Evolutionary conservation across 2,797 vertebrate genomes (phyloP).

Genomic region (Valencia hispanica): DNA sequence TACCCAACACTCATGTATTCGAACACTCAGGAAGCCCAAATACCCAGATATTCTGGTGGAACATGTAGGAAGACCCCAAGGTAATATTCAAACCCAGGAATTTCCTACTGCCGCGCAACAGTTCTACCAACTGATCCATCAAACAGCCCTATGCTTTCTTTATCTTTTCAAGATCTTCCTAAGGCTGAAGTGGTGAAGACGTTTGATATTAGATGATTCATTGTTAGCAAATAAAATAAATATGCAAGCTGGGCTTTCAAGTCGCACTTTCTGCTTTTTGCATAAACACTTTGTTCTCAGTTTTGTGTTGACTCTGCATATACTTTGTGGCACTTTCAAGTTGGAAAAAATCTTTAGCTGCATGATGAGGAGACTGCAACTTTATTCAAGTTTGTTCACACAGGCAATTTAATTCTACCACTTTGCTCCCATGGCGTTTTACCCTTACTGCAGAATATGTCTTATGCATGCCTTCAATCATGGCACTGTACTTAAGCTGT

Average conservation of each 20-base stretch:
- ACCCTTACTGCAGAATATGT: slow-evolving; percentile 14
- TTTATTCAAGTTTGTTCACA: slow-evolving; percentile 1
- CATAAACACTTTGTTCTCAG: background rate
- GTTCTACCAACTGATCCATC: too few relatives aligned
- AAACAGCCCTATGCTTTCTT: too few relatives aligned
- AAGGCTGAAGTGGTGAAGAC: too few relatives aligned
- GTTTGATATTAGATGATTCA: too few relatives aligned
- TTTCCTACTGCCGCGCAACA: background rate
- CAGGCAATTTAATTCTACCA: slow-evolving; percentile 4
- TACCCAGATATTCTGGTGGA: too few relatives aligned
- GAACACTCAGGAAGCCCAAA: background rate
- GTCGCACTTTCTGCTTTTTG: background rate
- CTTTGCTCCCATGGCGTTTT: slow-evolving; percentile 10
- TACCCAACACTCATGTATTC: background rate
- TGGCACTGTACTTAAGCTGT: slow-evolving; percentile 29
- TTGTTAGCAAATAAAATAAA: too few relatives aligned
- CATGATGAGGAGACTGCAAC: background rate
- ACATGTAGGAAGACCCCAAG: too few relatives aligned
- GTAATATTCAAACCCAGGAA: background rate
- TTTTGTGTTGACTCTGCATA: background rate
- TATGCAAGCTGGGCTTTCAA: too few relatives aligned
- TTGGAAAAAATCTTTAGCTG: slow-evolving; percentile 2
- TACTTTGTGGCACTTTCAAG: background rate
- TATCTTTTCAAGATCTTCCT: too few relatives aligned
- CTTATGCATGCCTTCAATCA: slow-evolving; percentile 21